These are phyloP conservation scores for Ptychobarbus kaznakovi DNA, from an alignment of 2,797 vertebrate species.

Conservation along the genomic window DNA sequence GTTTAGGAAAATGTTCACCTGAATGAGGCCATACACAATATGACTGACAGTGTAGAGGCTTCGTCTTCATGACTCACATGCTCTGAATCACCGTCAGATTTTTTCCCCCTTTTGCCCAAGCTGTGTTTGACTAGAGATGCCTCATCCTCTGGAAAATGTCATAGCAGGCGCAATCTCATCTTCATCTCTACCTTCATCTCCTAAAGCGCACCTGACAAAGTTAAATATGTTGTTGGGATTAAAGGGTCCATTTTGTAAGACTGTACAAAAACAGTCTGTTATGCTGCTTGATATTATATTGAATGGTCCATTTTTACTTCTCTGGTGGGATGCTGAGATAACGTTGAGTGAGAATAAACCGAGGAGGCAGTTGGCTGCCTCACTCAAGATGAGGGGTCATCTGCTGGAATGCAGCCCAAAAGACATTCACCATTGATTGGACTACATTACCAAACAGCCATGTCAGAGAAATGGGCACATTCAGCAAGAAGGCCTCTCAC, in stretches of 20 bases:
- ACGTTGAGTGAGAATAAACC: background rate
- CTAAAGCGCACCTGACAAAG: background rate
- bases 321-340: background rate
- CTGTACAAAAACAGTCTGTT: too few relatives aligned
- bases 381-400: background rate
- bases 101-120: background rate
- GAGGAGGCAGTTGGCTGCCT: background rate
- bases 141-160: background rate
- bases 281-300: too few relatives aligned
- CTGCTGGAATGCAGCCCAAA: background rate
- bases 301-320: too few relatives aligned
- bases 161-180: background rate
- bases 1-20: background rate
- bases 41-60: background rate
- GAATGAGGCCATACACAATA: background rate
- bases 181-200: background rate
- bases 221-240: background rate
- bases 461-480: background rate
- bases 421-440: background rate
- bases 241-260: background rate
- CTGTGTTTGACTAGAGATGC: background rate
- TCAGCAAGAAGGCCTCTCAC: background rate
- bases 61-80: background rate
- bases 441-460: background rate
- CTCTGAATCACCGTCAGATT: background rate